Evolutionary conservation across 2,888 invertebrate species (phyloP), one percentile per base, ranked within the genome.

Genomic region (Chaitophorus viminalis): DNA sequence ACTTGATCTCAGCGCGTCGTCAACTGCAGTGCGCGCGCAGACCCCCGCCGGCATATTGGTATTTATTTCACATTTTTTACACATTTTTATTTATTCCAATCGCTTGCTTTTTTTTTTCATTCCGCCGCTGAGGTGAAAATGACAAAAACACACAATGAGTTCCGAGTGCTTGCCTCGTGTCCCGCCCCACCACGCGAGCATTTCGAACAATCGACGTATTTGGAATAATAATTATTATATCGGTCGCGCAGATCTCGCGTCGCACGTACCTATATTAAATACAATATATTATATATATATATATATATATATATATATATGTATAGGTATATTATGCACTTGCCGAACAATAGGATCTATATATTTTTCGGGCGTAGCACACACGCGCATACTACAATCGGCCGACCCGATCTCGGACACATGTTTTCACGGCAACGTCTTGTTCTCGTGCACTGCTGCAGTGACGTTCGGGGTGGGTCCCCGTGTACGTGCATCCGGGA

Each of bases 371-470:
- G 36, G 74, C 39, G 74, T n/a, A 74, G 33, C 60, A 21, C 17
- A 33, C 83, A 25, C 60, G 60, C 33, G 29, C 46, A 31, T 14
- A 11, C 14, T 17, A n/a, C 29, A 79, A 87, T 87, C 86, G 77
- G 79, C 5, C 72, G 31, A 25, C 3, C 72, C 78, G 72, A 87
- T 87, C 86, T 60, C 60, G 46, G 86, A 87, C 86, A 87, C 86
- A 11, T 87, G 86, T 87, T 87, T 87, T 87, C 86, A 87, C 86
- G 86, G 86, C 86, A 87, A 87, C 86, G 86, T 87, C 86, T 87
- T 87, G 86, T 87, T 83, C 46, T 60, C 39, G 75, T 9, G 29
- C 8, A 33, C 46, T 60, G 31, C 65, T 9, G 29, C 8, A 33
- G 14, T 14, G 0, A 39, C 39, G 65, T 11, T 1, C 25, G 14